Conservation (phyloP, 2,888 invertebrate species). For the Caenorhabditis macrosperma region DNA sequence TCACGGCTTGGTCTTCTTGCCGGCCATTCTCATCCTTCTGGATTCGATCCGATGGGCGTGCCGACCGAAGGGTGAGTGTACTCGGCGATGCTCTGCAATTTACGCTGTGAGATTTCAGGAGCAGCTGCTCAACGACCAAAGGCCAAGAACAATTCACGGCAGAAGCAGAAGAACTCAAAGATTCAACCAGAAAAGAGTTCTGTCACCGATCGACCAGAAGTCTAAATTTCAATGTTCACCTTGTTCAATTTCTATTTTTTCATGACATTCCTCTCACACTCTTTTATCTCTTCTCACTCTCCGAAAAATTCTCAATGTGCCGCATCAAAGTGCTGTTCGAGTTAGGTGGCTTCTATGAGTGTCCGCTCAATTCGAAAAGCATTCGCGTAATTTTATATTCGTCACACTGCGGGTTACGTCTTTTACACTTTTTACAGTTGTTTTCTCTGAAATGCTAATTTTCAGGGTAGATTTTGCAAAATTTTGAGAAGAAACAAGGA, state of each 20-base stretch:
- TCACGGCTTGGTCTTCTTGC: constrained; percentile 78
- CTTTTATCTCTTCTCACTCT: background rate
- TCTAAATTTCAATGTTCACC: constrained; percentile 57
- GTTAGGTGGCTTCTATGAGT: too few species aligned
- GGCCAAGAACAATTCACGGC: constrained; percentile 40
- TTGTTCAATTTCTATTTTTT: background rate
- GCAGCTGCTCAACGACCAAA: constrained; percentile 66
- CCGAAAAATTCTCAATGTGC: background rate
- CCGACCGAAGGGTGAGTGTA: constrained; percentile 53
- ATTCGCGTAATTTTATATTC: background rate
- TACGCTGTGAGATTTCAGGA: constrained; percentile 11
- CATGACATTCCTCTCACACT: background rate
- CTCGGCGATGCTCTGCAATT: background rate
- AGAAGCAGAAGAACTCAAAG: constrained; percentile 51
- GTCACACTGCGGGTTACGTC: background rate
- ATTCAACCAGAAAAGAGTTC: constrained; percentile 64
- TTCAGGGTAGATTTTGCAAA: too few species aligned
- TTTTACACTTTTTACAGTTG: too few species aligned
- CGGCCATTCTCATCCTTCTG: constrained; percentile 70
- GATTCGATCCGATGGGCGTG: constrained; percentile 69
- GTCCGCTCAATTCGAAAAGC: too few species aligned
- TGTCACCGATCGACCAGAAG: constrained; percentile 70
- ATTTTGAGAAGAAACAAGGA: too few species aligned
- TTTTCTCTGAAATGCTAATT: too few species aligned
- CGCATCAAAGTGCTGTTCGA: background rate